These are phyloP conservation scores for Hirtodrosophila histrioides DNA, from an alignment of 2,888 invertebrate species.

Conservation along the genomic window DNA sequence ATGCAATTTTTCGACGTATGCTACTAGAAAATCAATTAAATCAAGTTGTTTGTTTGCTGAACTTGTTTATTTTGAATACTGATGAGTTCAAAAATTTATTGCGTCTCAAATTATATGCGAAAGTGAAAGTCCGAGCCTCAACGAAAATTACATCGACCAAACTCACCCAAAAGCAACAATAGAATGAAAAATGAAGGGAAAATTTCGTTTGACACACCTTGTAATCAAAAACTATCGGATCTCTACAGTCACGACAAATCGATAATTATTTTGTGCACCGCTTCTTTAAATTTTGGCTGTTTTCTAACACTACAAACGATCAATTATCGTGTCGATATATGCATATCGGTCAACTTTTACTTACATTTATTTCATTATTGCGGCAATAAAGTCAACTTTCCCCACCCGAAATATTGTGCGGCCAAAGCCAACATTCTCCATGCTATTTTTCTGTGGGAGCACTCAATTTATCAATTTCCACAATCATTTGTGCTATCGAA, in stretches of 20 bases:
- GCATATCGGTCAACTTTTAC: too few species aligned
- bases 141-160: conserved; percentile 48
- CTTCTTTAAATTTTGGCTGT: too few species aligned
- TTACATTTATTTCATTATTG: too few species aligned
- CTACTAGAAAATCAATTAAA: conserved; percentile 30
- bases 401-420: too few species aligned
- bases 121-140: conserved; percentile 51
- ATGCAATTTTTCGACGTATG: conserved; percentile 21
- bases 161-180: conserved; percentile 60
- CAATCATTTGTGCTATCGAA: conserved; percentile 1
- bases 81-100: conserved; percentile 40
- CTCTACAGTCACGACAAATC: background rate
- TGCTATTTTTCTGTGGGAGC: background rate
- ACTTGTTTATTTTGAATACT: conserved; percentile 28
- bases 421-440: too few species aligned
- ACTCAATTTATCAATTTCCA: background rate
- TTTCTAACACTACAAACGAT: too few species aligned
- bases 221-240: conserved; percentile 16
- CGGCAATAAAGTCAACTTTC: too few species aligned
- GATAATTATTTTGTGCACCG: background rate
- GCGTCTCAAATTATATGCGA: conserved; percentile 53
- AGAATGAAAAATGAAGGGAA: conserved; percentile 37
- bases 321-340: too few species aligned
- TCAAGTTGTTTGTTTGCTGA: conserved; percentile 18
- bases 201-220: conserved; percentile 15